Conservation (phyloP, 2,113 vertebrate species). For the Brienomyrus brachyistius region DNA sequence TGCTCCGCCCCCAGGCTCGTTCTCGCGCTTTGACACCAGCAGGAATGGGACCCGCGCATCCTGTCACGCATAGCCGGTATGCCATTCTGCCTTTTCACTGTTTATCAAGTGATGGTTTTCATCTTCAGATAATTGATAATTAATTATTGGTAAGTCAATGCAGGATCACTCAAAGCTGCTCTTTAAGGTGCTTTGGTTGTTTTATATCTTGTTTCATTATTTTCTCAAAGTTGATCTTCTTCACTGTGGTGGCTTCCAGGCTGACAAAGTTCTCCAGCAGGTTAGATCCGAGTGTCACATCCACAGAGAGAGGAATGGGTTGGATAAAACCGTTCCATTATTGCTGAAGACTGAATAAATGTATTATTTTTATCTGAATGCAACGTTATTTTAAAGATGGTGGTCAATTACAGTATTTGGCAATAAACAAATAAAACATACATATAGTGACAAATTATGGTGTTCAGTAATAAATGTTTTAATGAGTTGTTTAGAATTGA, state of each 20-base stretch:
- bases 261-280: constrained; percentile 68
- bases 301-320: constrained; percentile 34
- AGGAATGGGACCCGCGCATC: background rate
- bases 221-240: background rate
- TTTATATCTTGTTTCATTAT: background rate
- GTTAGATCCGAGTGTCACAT: constrained; percentile 47
- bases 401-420: background rate
- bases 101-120: background rate
- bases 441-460: background rate
- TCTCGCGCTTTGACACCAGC: background rate
- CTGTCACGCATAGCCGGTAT: background rate
- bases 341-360: background rate
- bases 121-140: background rate
- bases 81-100: background rate
- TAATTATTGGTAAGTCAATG: background rate
- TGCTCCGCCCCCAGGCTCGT: background rate
- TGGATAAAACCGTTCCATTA: background rate
- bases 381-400: background rate
- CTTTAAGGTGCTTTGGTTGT: background rate
- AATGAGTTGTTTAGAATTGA: background rate
- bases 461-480: background rate
- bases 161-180: background rate
- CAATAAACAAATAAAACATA: background rate
- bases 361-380: background rate
- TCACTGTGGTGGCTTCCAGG: constrained; percentile 47